Base-by-base conservation (phyloP, 2,113 vertebrate genomes). In the Dicentrarchus labrax region DNA sequence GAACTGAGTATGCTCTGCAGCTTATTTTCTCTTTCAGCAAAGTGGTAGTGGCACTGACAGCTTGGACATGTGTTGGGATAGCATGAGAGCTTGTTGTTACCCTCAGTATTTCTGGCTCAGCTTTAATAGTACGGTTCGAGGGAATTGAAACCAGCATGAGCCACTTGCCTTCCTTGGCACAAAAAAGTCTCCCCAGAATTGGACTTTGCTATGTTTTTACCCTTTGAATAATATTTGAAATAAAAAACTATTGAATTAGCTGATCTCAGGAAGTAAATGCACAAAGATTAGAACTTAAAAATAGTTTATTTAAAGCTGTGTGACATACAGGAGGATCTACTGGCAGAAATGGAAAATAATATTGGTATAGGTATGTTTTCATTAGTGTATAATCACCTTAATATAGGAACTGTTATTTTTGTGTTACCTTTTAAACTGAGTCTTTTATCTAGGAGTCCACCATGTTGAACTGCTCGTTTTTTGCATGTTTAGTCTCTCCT, bases 121-220 rank as follows among this genome's bases (percentile, higher is more conserved):
- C 59, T 77, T 66, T 74, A 80, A 80, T 43, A 48, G 22, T 50
- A 48, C 36, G 8, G 45, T 88, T 73, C 22, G 67, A 76, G 39
- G 72, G 69, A 80, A 88, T 53, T 80, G 62, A 79, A 76, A 68
- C 36, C 69, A 45, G 60, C 51, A 61, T 17, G 45, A 77, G 30
- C 62, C 17, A 54, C 54, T 78, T 68, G 53, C 68, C 82, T 81
- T 53, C 43, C n/a, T 65, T 79, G 71, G 71, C 48, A 76, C 1
- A 36, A 64, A 65, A 65, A 47, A 22, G 13, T 82, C 73, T 78
- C 65, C 12, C 5, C n/a, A 77, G 57, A 81, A 22, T 72, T 62
- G 41, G 61, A 76, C 65, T 41, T 86, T 39, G 59, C 59, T 78
- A 24, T 56, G 53, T 65, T 51, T 87, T 53, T 69, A 41, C 19